These are phyloP conservation scores for Fratercula arctica DNA, from an alignment of 2,797 vertebrate genomes.

Conservation along the genomic window DNA sequence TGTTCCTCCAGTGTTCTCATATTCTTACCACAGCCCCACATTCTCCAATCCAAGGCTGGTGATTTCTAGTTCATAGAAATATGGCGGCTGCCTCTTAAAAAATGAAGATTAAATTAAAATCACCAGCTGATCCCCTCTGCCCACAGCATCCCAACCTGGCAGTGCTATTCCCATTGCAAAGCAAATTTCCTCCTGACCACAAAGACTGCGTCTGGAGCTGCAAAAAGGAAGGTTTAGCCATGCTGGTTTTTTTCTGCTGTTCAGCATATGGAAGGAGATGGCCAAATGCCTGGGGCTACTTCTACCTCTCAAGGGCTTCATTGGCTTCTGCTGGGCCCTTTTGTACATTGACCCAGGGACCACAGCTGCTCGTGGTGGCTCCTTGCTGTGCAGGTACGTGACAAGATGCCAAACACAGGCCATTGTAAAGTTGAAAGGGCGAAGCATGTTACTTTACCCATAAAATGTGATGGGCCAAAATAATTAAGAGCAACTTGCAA, in stretches of 20 bases:
- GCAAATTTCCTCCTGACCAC: neutral
- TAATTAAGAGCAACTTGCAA: neutral
- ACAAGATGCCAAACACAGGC: neutral
- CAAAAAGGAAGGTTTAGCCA: neutral
- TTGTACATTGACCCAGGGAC: neutral
- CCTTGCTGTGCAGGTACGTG: neutral
- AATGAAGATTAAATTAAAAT: neutral
- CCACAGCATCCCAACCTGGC: neutral
- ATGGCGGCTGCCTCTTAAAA: neutral
- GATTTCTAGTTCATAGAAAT: neutral
- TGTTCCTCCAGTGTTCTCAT: neutral
- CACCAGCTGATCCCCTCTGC: neutral
- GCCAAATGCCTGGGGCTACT: neutral
- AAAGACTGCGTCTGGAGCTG: neutral
- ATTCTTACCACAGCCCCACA: neutral
- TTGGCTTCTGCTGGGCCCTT: neutral
- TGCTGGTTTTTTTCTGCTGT: accelerated
- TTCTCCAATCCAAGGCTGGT: neutral
- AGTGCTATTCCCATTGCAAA: neutral
- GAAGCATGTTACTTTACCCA: neutral
- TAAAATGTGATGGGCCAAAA: neutral
- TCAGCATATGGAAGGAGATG: neutral
- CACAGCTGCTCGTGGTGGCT: neutral
- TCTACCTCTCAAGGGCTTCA: neutral
- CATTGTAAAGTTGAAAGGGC: neutral